Base-by-base conservation (phyloP, 2,888 invertebrate genomes). In the Leptura quadrifasciata region DNA sequence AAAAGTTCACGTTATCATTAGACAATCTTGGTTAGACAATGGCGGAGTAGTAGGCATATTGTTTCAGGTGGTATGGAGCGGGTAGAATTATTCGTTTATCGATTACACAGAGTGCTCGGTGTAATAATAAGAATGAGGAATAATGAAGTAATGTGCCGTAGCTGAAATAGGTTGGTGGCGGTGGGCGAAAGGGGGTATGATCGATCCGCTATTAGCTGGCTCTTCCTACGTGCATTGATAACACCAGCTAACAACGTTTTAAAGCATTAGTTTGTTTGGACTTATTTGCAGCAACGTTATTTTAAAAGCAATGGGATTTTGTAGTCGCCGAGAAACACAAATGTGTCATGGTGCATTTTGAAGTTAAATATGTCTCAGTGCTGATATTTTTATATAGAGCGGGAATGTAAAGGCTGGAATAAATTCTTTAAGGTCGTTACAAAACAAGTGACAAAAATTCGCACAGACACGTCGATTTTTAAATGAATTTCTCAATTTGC, bases 61-160 rank as follows among this genome's bases (percentile, higher is more conserved):
- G 75, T 70, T 72, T 67, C 76, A 76, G 76, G 63, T 72, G 68
- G 67, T 67, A 54, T 5, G 60, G 64, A 75, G 60, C 58, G 69
- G 58, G 58, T 69, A 58, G 69, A 69, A 69, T 76, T 76, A 76
- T 79, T 79, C 81, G 81, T 78, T 76, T 82, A 82, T 83, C 83
- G 81, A 80, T 81, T 80, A 80, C 79, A 78, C 76, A 77, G 80
- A 82, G 80, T 81, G 80, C 76, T 78, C 75, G 75, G 71, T 72
- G 79, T 81, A 76, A 79, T 79, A 75, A 74, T 78, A 80, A 82
- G 79, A 80, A 80, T 79, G 77, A 75, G 77, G 76, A 63, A 75
- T 80, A 82, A 82, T 80, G 79, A 80, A 82, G 80, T 79, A 81
- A 80, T 78, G 80, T 69, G 77, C 72, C 63, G 74, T 61, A 72